Conservation (phyloP, 1,140 invertebrate genomes). For the Zaprionus inermis region DNA sequence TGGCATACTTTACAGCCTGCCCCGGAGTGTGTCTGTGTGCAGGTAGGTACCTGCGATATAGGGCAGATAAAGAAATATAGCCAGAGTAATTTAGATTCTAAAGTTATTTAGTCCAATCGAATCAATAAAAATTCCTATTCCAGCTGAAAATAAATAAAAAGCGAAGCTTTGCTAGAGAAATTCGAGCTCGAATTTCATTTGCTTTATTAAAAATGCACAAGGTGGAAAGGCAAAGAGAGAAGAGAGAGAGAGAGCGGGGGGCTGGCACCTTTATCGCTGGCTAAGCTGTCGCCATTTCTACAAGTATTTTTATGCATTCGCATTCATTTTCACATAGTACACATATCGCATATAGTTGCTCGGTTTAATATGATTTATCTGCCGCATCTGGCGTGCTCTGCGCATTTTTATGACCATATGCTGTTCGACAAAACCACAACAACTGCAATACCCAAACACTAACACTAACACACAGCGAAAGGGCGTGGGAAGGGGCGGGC, state of each 20-base stretch:
- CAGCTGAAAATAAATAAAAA: neutral
- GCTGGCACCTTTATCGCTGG: conserved; percentile 25
- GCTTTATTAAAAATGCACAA: neutral
- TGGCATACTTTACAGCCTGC: conserved; percentile 38
- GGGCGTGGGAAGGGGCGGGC: neutral
- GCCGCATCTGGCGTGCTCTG: conserved; percentile 61
- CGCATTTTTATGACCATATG: conserved; percentile 78
- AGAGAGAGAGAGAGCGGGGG: neutral
- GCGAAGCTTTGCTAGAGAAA: neutral
- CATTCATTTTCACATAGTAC: conserved; percentile 31
- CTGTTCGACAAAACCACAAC: conserved; percentile 67
- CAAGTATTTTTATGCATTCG: conserved; percentile 67
- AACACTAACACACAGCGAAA: conserved; percentile 5
- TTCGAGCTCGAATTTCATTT: conserved; percentile 1
- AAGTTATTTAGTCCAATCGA: conserved; percentile 6
- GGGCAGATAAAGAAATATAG: conserved; percentile 27
- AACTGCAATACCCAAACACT: conserved; percentile 44
- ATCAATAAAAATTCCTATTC: conserved; percentile 15
- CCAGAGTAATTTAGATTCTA: conserved; percentile 2
- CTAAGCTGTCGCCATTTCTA: conserved; percentile 41
- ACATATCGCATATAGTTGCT: conserved; percentile 52
- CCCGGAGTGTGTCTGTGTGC: neutral
- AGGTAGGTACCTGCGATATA: conserved; percentile 27
- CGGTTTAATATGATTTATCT: conserved; percentile 72
- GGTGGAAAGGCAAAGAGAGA: neutral